A percentile compares a stretch with the other conserved stretches of the same genome.
Evolutionary conservation across 2,888 invertebrate genomes (phyloP).

Genomic region (Melieria crassipennis): DNA sequence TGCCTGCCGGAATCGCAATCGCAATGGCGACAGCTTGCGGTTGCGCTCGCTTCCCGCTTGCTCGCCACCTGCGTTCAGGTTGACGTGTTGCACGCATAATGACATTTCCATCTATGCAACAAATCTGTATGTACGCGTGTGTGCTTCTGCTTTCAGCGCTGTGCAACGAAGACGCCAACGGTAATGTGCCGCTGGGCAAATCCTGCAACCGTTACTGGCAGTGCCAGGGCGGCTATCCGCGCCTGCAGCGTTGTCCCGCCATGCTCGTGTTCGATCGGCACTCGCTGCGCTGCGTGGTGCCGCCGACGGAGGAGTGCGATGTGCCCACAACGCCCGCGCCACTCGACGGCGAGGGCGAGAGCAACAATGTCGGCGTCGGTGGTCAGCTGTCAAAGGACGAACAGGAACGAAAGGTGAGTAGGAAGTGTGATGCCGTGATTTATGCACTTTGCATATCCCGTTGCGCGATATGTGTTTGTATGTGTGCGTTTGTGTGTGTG

Average conservation of each 20-base stretch:
- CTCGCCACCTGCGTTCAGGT: too few species aligned
- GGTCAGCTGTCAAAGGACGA: conserved; percentile 51
- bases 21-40: too few species aligned
- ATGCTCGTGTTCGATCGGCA: conserved; percentile 89
- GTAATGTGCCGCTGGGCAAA: conserved; percentile 89
- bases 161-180: conserved; percentile 90
- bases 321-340: conserved; percentile 80
- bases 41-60: too few species aligned
- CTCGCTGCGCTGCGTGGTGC: conserved; percentile 85
- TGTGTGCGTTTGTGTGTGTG: neutral
- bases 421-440: conserved; percentile 8
- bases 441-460: neutral
- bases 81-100: too few species aligned
- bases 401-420: conserved; percentile 54
- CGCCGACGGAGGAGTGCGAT: conserved; percentile 90
- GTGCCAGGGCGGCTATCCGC: conserved; percentile 92
- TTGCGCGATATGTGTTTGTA: neutral
- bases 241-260: conserved; percentile 88
- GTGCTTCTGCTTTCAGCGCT: conserved; percentile 71
- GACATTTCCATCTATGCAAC: too few species aligned
- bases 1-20: too few species aligned
- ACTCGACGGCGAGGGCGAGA: conserved; percentile 67
- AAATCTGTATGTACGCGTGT: too few species aligned
- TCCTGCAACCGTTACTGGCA: conserved; percentile 96
- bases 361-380: conserved; percentile 46